These are phyloP conservation scores for Nibea albiflora DNA, from an alignment of 2,113 vertebrate species.

Conservation along the genomic window DNA sequence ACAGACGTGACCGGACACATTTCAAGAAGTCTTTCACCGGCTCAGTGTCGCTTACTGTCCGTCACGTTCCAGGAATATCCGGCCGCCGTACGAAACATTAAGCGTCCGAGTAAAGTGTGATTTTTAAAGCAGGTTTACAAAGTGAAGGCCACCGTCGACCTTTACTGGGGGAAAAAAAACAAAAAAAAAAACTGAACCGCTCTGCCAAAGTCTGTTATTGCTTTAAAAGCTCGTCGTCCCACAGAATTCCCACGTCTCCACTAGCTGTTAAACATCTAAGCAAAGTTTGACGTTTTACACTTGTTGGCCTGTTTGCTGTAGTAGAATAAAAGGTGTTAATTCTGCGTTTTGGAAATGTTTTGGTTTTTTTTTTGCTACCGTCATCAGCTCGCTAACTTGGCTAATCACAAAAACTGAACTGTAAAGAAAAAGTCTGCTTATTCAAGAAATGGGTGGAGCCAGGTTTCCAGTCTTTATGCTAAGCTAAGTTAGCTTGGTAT, in stretches of 20 bases:
- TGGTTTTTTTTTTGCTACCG: background rate
- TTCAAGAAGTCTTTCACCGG: constrained; percentile 27
- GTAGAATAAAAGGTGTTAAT: background rate
- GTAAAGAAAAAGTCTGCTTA: too few relatives aligned
- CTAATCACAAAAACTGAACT: background rate
- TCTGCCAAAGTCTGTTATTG: constrained; percentile 65
- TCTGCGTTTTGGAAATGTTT: background rate
- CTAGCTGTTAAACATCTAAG: background rate
- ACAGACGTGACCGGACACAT: background rate
- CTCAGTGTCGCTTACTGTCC: constrained; percentile 6
- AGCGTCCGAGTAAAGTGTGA: background rate
- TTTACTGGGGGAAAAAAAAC: constrained; percentile 10
- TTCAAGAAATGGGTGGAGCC: background rate
- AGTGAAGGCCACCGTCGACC: background rate
- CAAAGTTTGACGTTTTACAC: background rate
- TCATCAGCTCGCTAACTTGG: background rate
- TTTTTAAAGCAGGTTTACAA: background rate
- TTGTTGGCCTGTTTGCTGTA: background rate
- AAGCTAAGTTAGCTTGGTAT: background rate
- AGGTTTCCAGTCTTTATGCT: background rate
- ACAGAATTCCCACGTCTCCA: background rate
- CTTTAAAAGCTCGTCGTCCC: constrained; percentile 43
- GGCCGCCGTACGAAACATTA: background rate
- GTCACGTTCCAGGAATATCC: background rate
- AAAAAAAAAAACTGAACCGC: background rate